Evolutionary conservation across 2,888 invertebrate genomes (phyloP).

Genomic region (Lacanobia wlatinum): DNA sequence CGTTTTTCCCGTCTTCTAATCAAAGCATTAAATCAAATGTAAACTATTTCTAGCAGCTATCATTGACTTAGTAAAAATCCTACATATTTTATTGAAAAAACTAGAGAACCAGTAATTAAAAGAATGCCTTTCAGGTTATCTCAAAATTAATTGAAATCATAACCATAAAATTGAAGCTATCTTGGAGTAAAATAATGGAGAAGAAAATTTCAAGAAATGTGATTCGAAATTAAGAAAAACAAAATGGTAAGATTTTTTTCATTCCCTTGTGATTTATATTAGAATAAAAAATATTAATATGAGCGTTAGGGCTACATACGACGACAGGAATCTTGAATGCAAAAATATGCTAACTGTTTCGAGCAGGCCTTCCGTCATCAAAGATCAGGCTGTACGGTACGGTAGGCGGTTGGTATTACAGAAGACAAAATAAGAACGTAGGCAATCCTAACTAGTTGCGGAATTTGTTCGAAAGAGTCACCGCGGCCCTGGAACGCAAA

Average conservation of each 20-base stretch:
- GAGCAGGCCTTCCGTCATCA: too few species aligned
- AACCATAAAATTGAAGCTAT: conserved; percentile 54
- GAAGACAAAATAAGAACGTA: too few species aligned
- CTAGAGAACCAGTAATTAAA: background rate
- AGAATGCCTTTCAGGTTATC: conserved; percentile 31
- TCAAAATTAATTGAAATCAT: conserved; percentile 57
- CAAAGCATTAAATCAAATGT: too few species aligned
- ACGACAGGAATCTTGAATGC: background rate
- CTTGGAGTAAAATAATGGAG: conserved; percentile 15
- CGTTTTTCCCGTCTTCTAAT: too few species aligned
- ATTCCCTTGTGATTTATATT: background rate
- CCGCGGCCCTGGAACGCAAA: too few species aligned
- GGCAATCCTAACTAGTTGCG: too few species aligned
- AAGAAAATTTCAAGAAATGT: conserved; percentile 4
- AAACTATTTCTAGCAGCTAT: too few species aligned
- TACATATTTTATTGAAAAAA: background rate
- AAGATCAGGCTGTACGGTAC: too few species aligned
- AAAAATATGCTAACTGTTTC: too few species aligned
- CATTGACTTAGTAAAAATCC: too few species aligned
- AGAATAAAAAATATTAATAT: background rate
- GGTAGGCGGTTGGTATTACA: too few species aligned
- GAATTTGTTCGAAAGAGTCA: too few species aligned
- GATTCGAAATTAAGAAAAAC: conserved; percentile 20
- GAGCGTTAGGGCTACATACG: background rate
- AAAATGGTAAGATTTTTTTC: conserved; percentile 57